Conservation (phyloP, 2,113 vertebrate species). For the Nothoprocta perdicaria region DNA sequence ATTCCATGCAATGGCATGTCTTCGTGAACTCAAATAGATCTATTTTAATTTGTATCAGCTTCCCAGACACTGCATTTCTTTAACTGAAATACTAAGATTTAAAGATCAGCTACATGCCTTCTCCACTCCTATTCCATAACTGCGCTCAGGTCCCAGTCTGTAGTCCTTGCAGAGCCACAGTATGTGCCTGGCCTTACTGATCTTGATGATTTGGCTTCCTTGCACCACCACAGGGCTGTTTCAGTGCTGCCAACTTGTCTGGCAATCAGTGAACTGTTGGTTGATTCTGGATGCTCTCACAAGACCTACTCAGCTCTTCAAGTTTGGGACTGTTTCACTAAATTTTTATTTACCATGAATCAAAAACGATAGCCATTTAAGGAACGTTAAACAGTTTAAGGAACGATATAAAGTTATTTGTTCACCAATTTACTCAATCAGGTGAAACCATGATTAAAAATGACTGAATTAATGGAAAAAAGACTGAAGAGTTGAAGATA, state of each 20-base stretch:
- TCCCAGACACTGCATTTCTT: constrained; percentile 26
- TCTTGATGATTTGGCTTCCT: background rate
- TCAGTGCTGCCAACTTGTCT: background rate
- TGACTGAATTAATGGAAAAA: background rate
- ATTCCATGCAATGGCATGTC: background rate
- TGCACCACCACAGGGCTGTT: too few species aligned
- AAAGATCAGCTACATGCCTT: background rate
- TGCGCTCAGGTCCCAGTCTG: background rate
- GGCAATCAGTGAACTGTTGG: background rate
- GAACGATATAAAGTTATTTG: background rate
- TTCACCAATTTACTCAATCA: background rate
- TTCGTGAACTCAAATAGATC: background rate
- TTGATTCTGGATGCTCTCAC: background rate
- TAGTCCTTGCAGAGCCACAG: rapidly evolving
- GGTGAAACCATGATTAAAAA: background rate
- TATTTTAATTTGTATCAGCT: constrained; percentile 16
- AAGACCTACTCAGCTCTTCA: background rate
- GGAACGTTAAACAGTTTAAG: background rate
- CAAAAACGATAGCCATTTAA: background rate
- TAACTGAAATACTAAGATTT: constrained; percentile 17
- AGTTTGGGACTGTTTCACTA: background rate
- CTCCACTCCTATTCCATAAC: background rate
- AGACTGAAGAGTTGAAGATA: background rate
- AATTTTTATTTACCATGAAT: background rate
- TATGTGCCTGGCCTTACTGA: background rate